Base-by-base conservation (phyloP, 2,113 vertebrate species). In the Sakesphorus luctuosus region DNA sequence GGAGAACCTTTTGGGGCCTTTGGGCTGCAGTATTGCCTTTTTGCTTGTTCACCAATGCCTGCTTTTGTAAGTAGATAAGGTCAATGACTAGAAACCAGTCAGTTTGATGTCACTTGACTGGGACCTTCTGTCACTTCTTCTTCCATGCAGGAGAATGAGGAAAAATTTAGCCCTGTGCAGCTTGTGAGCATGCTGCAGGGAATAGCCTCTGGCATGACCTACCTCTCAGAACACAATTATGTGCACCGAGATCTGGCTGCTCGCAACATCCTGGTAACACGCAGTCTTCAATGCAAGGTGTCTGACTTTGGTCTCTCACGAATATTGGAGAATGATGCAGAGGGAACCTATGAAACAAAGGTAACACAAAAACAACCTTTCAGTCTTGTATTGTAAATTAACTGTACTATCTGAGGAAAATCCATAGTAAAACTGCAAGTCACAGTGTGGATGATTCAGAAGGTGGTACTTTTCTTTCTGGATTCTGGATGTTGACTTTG, bases 301-400 rank as follows among this genome's bases (percentile, higher is more conserved):
- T 98, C 98, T 9, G 98, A 98, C 96, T 98, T 98, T 0, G 98
- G 98, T 65, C 96, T 98, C 55, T 97, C 98, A 10, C 97, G 98
- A 33, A 96, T 98, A 69, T 61, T 98, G 80, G 97, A 98, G 90
- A 98, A 97, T 26, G 95, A 97, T 1, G 96, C 96, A 11, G 98
- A 98, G 26, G 98, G 98, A 80, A 98, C 97, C 25, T 98, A 98
- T 4, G 98, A 98, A 97, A 98, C 98, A 44, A 98, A 98, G 98
- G 98, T 98, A 73, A 97, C 1, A 11, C 66, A 78, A 40, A 85
- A 58, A 2, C 25, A 50, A 0, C 67, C 53, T 36, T 53, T 72
- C 53, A 14, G 23, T 26, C 31, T 63, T 62, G 38, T 71, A 13
- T 63, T 66, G 35, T 71, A 15, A 89, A 63, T 84, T 31, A 71